Base-by-base conservation (phyloP, 2,797 vertebrate genomes). In the Myotis findleyi region DNA sequence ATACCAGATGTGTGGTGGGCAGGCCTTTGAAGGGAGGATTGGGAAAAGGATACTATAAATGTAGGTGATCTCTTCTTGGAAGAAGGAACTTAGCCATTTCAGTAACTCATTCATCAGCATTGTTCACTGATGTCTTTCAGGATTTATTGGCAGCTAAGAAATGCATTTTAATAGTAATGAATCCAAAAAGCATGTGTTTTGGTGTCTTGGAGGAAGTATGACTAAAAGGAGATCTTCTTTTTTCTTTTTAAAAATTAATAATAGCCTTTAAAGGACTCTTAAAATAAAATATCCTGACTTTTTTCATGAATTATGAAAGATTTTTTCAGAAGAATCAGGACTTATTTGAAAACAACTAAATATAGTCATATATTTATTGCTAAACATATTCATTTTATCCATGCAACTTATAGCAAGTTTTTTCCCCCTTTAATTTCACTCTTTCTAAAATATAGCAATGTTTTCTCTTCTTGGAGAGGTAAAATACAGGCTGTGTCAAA, bases 401-500 rank as follows among this genome's bases (percentile, higher is more conserved):
- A 36, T 47, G 16, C 2, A 83, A 59, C 16, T 76, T 20, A 77
- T 51, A 51, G 7, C 27, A 84, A 83, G 11, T 66, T 68, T 57
- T 83, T 16, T 71, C 11, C 38, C 8, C 8, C 5, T 68, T 85
- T 89, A 81, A 87, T 94, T 88, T 94, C 30, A 76, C 95, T 95
- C 41, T 92, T 79, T 93, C 18, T 94, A 85, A 82, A 97, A 79
- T 77, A 64, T 27, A 97, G 69, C 73, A 79, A 93, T 96, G 57
- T 91, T 1, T 1, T 2, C n/a, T 64, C 14, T 83, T 96, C 57
- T 59, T 88, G 41, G 41, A 93, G 51, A 88, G 10, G 55, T 79
- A 97, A 96, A 93, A 83, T 97, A 84, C 0, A 23, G 53, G 57
- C 64, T 94, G 90, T 97, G 93, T 96, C 71, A 98, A 73, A 95